A percentile compares a stretch with the other conserved stretches of the same genome.
Evolutionary conservation across 2,113 vertebrate species (phyloP).

Genomic region (Hydrolagus affinis): DNA sequence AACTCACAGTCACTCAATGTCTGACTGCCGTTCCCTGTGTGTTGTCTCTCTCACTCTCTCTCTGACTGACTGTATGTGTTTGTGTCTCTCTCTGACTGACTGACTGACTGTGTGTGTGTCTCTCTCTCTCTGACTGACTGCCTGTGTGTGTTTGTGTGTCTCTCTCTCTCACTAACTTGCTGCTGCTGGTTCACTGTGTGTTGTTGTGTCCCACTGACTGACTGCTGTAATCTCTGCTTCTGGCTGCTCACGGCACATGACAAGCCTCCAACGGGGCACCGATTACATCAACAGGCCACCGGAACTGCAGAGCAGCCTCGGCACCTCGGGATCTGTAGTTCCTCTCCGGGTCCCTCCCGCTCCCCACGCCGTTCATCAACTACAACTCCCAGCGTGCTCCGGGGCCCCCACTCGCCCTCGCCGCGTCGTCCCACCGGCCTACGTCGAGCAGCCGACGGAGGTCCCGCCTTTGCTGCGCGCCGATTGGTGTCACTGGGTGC

Average conservation of each 20-base stretch:
- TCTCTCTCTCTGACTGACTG: background rate
- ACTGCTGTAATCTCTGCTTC: background rate
- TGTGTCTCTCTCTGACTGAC: background rate
- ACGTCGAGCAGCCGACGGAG: too few relatives aligned
- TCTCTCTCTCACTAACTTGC: too few relatives aligned
- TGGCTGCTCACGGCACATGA: background rate
- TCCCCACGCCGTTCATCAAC: background rate
- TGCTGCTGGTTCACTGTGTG: background rate
- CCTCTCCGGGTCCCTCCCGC: background rate
- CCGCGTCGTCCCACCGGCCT: background rate
- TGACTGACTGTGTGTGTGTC: background rate
- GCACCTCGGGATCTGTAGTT: background rate
- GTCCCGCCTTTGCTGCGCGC: background rate
- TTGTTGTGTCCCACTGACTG: background rate
- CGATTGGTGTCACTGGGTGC: background rate
- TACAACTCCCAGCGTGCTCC: background rate
- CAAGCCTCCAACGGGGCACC: slow-evolving; percentile 14
- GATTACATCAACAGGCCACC: slow-evolving; percentile 20
- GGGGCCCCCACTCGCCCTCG: background rate
- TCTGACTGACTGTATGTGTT: background rate
- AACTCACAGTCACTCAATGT: too few relatives aligned
- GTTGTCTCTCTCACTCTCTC: too few relatives aligned
- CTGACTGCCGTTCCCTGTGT: too few relatives aligned
- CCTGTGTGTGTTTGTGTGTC: background rate
- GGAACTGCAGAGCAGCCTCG: background rate